Evolutionary conservation across 2,888 invertebrate genomes (phyloP), one percentile per base, ranked within the genome.

Genomic region (Escarpia spicata): DNA sequence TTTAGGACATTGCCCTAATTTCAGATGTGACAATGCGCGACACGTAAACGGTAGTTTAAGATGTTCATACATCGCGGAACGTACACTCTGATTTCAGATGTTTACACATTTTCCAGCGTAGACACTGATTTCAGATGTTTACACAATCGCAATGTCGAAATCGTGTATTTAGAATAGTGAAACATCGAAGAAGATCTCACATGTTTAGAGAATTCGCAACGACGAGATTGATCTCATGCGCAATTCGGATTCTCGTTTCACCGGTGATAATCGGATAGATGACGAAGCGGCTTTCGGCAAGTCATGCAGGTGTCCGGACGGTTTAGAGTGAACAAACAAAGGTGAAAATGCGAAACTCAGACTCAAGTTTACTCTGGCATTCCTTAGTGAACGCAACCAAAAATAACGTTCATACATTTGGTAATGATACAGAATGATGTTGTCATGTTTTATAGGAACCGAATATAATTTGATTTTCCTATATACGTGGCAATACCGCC

Each of bases 11-110:
- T 75, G 19, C 75, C 19, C 75, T 75, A n/a, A 26, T 75, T 75
- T 75, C n/a, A 75, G 26, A n/a, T 75, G 75, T 75, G 75, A 75
- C 75, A 75, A 75, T 75, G 75, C 26, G n/a, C 75, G 75, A 75
- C 37, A 37, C 75, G n/a, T 26, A 1, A 26, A 75, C 75, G 75
- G n/a, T 75, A 26, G 19, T 75, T 75, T 75, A 19, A 75, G 75
- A 75, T 26, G 75, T 75, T 75, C n/a, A n/a, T 26, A 6, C n/a
- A 75, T 26, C n/a, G 75, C 75, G 75, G 19, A 75, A 75, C 75
- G 75, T 26, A 75, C 4, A 75, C 19, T 2, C 26, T 75, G 75
- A 75, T 26, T 75, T 26, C 75, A 26, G 3, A 6, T n/a, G 75
- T 75, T 26, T 75, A 75, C 26, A 26, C 3, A 26, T 15, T 75